A percentile compares a stretch with the other conserved stretches of the same genome.
Evolutionary conservation across 92 coral and sea anemone genomes (phyloP).

Genomic region (Palythoa caribaeorum): DNA sequence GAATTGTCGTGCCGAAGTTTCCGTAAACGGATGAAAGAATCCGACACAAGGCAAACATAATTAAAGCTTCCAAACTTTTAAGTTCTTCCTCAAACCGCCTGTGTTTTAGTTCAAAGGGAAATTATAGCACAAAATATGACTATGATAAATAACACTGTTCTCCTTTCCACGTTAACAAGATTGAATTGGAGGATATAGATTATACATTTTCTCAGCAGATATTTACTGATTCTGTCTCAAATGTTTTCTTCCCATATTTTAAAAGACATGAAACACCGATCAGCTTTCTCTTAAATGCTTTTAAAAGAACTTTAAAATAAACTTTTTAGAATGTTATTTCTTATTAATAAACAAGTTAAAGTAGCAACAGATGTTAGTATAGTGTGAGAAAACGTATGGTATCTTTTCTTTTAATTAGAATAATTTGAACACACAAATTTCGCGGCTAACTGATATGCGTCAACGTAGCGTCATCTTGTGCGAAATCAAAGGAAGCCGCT

Average conservation of each 20-base stretch:
- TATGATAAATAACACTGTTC: not conserved
- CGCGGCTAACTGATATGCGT: constrained; percentile 48
- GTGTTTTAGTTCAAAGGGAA: not conserved
- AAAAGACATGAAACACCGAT: not conserved
- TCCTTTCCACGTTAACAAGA: not conserved
- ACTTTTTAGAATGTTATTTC: not conserved
- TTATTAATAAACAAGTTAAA: not conserved
- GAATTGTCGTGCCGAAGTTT: not conserved
- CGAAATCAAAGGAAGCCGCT: constrained; percentile 64
- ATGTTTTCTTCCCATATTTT: not conserved
- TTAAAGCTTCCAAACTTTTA: not conserved
- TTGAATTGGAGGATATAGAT: not conserved
- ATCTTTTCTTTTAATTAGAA: constrained; percentile 45
- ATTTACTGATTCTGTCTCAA: not conserved
- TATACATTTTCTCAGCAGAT: not conserved
- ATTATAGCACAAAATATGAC: not conserved
- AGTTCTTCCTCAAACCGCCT: not conserved
- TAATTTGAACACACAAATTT: constrained; percentile 20
- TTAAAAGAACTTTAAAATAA: not conserved
- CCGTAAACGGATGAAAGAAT: constrained; percentile 21
- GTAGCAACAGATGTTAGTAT: constrained; percentile 1
- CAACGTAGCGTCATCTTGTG: constrained; percentile 47
- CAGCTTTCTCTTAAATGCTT: constrained; percentile 2
- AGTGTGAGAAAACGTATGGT: constrained; percentile 18
- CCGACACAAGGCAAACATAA: constrained; percentile 41